These are phyloP conservation scores for Oryzias dopingdopingensis DNA, from an alignment of 2,797 vertebrate genomes.

Conservation along the genomic window DNA sequence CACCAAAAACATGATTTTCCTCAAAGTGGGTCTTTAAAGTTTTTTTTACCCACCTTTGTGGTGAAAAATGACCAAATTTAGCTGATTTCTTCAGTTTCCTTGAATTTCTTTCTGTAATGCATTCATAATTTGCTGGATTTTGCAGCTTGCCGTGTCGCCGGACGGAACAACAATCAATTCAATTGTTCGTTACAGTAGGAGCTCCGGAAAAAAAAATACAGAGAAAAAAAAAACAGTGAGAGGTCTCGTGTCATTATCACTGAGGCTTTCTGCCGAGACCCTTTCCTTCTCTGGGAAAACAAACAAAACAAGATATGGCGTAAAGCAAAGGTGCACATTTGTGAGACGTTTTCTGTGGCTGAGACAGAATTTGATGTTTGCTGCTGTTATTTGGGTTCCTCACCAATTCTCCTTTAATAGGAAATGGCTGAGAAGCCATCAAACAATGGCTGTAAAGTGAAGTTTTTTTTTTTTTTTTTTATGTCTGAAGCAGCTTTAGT, in stretches of 20 bases:
- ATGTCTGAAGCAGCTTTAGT: slow-evolving; percentile 7
- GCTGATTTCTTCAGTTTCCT: slow-evolving; percentile 7
- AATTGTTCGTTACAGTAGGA: slow-evolving; percentile 19
- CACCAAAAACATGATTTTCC: too few species aligned
- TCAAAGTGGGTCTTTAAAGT: too few species aligned
- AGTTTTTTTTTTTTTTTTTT: slow-evolving; percentile 14
- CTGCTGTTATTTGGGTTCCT: slow-evolving; percentile 4
- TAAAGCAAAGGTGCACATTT: slow-evolving; percentile 4
- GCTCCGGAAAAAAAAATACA: neutral
- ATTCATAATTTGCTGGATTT: slow-evolving; percentile 8
- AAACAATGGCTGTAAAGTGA: neutral
- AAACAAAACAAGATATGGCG: slow-evolving; percentile 12
- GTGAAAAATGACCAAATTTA: neutral
- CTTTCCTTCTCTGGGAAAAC: slow-evolving; percentile 6
- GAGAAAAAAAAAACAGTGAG: slow-evolving; percentile 7
- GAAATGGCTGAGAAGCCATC: slow-evolving; percentile 3
- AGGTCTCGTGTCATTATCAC: slow-evolving; percentile 10
- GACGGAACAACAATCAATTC: slow-evolving; percentile 25
- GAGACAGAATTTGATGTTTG: slow-evolving; percentile 7
- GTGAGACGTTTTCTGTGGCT: neutral
- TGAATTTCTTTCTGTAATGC: neutral
- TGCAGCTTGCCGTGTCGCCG: slow-evolving; percentile 4
- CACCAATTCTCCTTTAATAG: slow-evolving; percentile 10
- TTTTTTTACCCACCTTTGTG: neutral
- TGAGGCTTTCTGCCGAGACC: slow-evolving; percentile 9